Evolutionary conservation across 2,888 invertebrate species (phyloP), one percentile per base, ranked within the genome.

Genomic region (Xylota sylvarum): DNA sequence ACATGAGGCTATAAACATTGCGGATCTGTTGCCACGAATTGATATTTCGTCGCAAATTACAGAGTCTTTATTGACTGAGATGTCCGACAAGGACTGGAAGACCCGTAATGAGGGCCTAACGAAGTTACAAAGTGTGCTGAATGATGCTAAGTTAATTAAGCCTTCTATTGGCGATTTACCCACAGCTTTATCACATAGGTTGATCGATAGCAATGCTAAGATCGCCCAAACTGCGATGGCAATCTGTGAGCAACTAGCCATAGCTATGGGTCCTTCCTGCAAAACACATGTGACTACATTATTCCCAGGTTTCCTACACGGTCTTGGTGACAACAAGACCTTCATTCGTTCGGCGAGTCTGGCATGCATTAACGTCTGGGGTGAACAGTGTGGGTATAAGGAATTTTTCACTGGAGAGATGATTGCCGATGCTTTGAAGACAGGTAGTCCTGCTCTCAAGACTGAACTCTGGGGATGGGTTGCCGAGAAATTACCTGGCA

Each of bases 21-120:
- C 95, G 30, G 98, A 98, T 92, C 93, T 95, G 17, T 91, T 97
- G 7, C 95, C 97, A 0, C 93, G 97, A 52, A 94, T 95, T 0
- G 98, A 98, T 91, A 96, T 98, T 88, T 96, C 97, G 78, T 94
- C 95, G 4, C 96, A 96, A 89, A 96, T 98, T 86, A 97, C 97
- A 0, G 97, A 97, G 88, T 93, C 95, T 0, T 93, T 98, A 0
- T 92, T 98, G 3, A 95, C 94, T 6, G 97, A 98, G 92, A 94
- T 98, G 88, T 94, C 95, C 23, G 97, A 98, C 92, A 98, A 97
- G 92, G 97, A 97, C 93, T 99, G 98, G 98, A 98, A 98, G 94
- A 92, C 93, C 0, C 93, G 94, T 52, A 94, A 93, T 87, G 94
- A 94, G 89, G 93, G 94, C 2, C 90, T 94, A 1, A 93, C 92